Evolutionary conservation across 1,140 invertebrate genomes (phyloP).

Genomic region (Drosophila ficusphila): DNA sequence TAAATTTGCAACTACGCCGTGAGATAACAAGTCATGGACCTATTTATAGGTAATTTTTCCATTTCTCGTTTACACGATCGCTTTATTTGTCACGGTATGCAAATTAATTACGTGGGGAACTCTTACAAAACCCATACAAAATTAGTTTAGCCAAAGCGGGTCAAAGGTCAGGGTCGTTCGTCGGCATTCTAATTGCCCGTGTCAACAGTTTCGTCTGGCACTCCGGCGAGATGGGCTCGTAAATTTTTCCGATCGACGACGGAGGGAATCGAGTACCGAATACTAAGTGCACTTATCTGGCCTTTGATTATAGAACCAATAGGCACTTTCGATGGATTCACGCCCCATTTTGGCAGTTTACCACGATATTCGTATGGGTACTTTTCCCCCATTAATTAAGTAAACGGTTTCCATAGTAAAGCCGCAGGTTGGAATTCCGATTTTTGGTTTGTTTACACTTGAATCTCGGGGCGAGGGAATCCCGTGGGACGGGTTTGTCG

Average conservation of each 20-base stretch:
- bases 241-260: slow-evolving; percentile 31
- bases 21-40: slow-evolving; percentile 30
- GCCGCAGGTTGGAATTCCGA: slow-evolving; percentile 33
- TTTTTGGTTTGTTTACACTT: slow-evolving; percentile 35
- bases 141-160: slow-evolving; percentile 13
- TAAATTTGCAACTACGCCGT: slow-evolving; percentile 6
- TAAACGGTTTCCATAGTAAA: slow-evolving; percentile 53
- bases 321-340: slow-evolving; percentile 34
- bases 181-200: slow-evolving; percentile 51
- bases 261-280: neutral
- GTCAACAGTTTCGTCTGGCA: slow-evolving; percentile 38
- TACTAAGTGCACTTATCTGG: slow-evolving; percentile 32
- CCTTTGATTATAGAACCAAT: slow-evolving; percentile 13
- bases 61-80: slow-evolving; percentile 16
- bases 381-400: slow-evolving; percentile 74
- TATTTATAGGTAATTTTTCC: slow-evolving; percentile 30
- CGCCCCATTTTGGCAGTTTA: slow-evolving; percentile 51
- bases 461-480: slow-evolving; percentile 48
- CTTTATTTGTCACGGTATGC: slow-evolving; percentile 45
- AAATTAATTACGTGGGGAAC: slow-evolving; percentile 49
- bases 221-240: slow-evolving; percentile 6
- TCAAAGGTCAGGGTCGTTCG: slow-evolving; percentile 51
- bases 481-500: slow-evolving; percentile 50
- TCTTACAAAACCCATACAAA: slow-evolving; percentile 44
- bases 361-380: slow-evolving; percentile 46